Percentiles rank a stretch among this genome's conserved stretches.
Evolutionary conservation across 2,888 invertebrate species (phyloP).

Genomic region (Tanypteryx hageni): DNA sequence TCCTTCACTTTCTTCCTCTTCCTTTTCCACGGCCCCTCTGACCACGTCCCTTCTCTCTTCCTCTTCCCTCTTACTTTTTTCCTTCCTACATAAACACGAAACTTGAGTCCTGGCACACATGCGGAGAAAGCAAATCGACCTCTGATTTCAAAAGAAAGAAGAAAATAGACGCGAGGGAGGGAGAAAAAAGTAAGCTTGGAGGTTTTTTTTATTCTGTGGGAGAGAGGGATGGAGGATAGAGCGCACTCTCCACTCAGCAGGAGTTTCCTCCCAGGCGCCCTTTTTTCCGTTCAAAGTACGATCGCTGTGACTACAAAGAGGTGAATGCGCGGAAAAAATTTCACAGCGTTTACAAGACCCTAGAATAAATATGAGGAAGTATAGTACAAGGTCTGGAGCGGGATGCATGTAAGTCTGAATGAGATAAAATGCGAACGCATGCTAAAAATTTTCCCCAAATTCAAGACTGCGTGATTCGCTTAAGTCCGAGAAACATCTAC

Average conservation of each 20-base stretch:
- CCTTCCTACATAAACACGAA: slow-evolving; percentile 2
- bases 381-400: too few relatives aligned
- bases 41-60: neutral
- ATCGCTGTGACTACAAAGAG: neutral
- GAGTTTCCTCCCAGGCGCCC: neutral
- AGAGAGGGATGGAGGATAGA: neutral
- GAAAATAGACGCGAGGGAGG: neutral
- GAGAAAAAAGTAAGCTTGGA: neutral
- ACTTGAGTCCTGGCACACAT: neutral
- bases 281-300: neutral
- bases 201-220: neutral
- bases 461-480: too few relatives aligned
- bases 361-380: neutral
- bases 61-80: neutral
- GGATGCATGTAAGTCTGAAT: too few relatives aligned
- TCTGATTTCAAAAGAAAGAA: neutral
- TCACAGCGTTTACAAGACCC: neutral
- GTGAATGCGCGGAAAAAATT: neutral
- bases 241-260: neutral
- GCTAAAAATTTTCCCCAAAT: too few relatives aligned
- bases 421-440: too few relatives aligned
- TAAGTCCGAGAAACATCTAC: too few relatives aligned
- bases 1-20: neutral
- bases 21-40: neutral
- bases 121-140: neutral